A percentile compares a stretch with the other conserved stretches of the same genome.
phyloP scores from a whole-genome alignment of 2,797 vertebrate genomes.

The Anguilla obscura region DNA sequence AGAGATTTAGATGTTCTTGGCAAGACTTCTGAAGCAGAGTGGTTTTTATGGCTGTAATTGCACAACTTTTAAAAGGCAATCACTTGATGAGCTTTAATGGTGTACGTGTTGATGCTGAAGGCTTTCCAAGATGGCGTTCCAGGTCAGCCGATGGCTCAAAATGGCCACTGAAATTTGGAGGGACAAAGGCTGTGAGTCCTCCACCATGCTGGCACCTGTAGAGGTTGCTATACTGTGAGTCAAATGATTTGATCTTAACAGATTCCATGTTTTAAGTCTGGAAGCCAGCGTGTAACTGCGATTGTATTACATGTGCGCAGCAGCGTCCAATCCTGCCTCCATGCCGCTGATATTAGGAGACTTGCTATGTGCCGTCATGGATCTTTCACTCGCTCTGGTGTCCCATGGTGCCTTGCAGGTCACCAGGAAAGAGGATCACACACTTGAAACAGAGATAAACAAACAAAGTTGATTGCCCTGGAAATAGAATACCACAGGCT shows the following conservation, averaged over 20 bases:
- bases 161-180: neutral
- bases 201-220: constrained; percentile 43
- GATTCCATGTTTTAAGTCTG: constrained; percentile 19
- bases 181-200: neutral
- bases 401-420: constrained; percentile 7
- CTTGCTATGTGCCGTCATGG: constrained; percentile 8
- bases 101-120: constrained; percentile 34
- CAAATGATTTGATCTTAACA: constrained; percentile 18
- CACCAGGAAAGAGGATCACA: constrained; percentile 17
- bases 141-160: neutral
- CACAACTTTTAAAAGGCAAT: constrained; percentile 42
- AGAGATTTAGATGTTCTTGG: constrained; percentile 54
- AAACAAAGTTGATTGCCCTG: constrained; percentile 26
- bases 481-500: constrained; percentile 41
- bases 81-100: constrained; percentile 58
- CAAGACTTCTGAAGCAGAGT: constrained; percentile 40
- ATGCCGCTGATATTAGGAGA: neutral
- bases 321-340: constrained; percentile 18
- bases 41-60: constrained; percentile 43
- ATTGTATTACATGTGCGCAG: constrained; percentile 13
- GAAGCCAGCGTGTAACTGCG: constrained; percentile 21
- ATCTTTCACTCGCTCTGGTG: constrained; percentile 9
- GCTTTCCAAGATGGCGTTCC: constrained; percentile 14
- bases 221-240: neutral
- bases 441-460: constrained; percentile 40